Conservation (phyloP, 1,140 invertebrate genomes). For the Heliconius nattereri region DNA sequence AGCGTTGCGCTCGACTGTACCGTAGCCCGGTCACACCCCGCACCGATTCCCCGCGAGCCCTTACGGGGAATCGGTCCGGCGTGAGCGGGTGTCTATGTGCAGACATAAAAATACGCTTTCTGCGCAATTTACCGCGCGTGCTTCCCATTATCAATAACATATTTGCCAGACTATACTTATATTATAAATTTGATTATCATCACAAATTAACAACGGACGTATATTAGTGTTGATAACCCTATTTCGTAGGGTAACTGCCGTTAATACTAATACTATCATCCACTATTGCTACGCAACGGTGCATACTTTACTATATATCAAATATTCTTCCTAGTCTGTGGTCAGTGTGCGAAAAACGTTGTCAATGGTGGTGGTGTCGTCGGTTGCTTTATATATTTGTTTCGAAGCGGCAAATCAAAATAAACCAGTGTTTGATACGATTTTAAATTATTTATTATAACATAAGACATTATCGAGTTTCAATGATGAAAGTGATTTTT, state of each 20-base stretch:
- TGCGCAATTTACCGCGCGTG: too few relatives aligned
- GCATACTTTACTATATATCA: too few relatives aligned
- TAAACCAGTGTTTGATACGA: background rate
- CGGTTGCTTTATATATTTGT: background rate
- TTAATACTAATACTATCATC: background rate
- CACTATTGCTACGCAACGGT: slow-evolving; percentile 3
- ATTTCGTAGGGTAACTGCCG: background rate
- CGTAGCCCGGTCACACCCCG: too few relatives aligned
- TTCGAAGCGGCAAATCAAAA: background rate
- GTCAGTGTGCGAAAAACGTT: background rate
- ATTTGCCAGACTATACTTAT: too few relatives aligned
- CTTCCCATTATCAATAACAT: too few relatives aligned
- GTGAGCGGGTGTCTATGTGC: too few relatives aligned
- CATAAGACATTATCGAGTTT: background rate
- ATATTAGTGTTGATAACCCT: background rate
- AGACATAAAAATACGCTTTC: too few relatives aligned
- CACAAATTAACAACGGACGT: background rate
- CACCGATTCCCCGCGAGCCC: too few relatives aligned
- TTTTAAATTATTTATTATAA: background rate
- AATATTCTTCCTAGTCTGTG: slow-evolving; percentile 1
- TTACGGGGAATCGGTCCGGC: too few relatives aligned
- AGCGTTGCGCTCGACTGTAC: too few relatives aligned
- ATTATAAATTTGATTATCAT: too few relatives aligned
- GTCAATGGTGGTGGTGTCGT: background rate
- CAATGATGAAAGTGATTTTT: background rate